These are phyloP conservation scores for Chaetophractus vellerosus DNA, from an alignment of 2,797 vertebrate species.

Conservation along the genomic window DNA sequence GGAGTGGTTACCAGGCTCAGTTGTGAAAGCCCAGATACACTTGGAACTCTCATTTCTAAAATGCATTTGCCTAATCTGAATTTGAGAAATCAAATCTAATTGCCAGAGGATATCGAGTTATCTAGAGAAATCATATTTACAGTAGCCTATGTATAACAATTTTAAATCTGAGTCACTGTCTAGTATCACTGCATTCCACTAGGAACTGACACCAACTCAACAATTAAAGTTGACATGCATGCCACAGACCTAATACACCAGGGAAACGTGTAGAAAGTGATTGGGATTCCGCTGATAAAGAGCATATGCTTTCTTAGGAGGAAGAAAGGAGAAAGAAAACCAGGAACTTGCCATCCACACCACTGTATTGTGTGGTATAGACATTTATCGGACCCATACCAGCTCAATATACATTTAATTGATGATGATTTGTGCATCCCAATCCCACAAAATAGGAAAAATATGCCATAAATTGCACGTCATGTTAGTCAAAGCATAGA, in stretches of 20 bases:
- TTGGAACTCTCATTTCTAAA: not conserved
- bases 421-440: not conserved
- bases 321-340: not conserved
- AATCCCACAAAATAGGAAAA: not conserved
- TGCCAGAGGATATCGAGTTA: not conserved
- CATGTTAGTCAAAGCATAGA: conserved; percentile 16
- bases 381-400: not conserved
- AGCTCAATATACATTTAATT: not conserved
- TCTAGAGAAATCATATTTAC: conserved; percentile 44
- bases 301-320: not conserved
- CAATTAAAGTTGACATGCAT: not conserved
- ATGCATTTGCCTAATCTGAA: not conserved
- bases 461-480: not conserved
- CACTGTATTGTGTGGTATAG: not conserved
- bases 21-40: not conserved
- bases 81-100: conserved; percentile 21
- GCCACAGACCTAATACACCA: not conserved
- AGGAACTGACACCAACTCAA: not conserved
- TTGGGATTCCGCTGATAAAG: not conserved
- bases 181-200: not conserved
- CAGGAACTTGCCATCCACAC: not conserved
- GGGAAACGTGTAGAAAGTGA: not conserved
- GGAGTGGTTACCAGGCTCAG: not conserved
- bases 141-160: not conserved
- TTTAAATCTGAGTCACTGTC: not conserved